Evolutionary conservation across 2,797 vertebrate species (phyloP).

Genomic region (Neopelma chrysocephalum): DNA sequence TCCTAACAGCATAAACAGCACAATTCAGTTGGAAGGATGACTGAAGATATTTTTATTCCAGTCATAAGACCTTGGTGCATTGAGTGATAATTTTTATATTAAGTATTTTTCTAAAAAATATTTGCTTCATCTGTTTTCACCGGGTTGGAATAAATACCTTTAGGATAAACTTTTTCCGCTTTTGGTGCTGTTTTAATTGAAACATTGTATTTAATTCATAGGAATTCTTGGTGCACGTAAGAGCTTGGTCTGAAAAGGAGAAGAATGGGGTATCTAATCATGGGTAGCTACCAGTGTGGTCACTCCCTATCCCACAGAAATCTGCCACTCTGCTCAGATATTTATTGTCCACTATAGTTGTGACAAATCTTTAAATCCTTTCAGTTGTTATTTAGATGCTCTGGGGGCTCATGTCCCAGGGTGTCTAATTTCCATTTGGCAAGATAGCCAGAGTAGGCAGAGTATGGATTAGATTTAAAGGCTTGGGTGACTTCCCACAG

Average conservation of each 20-base stretch:
- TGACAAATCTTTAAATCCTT: background rate
- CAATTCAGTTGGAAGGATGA: background rate
- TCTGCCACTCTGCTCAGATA: background rate
- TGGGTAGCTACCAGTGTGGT: background rate
- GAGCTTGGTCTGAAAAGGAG: background rate
- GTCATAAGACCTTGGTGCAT: background rate
- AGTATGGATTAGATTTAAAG: background rate
- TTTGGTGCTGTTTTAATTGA: background rate
- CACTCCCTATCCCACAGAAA: background rate
- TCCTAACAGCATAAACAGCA: background rate
- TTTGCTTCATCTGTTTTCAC: background rate
- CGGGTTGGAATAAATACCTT: background rate
- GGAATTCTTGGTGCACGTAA: background rate
- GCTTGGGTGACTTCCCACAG: background rate
- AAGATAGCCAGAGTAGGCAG: background rate
- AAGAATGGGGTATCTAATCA: background rate
- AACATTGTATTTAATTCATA: background rate
- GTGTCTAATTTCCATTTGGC: constrained; percentile 4
- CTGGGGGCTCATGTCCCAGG: background rate
- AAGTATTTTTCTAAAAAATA: background rate
- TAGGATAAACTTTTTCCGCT: background rate
- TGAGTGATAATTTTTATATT: background rate
- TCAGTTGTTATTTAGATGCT: background rate
- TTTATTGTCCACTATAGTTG: constrained; percentile 7
- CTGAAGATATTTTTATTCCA: constrained; percentile 11